These are phyloP conservation scores for Neogale vison DNA, from an alignment of 2,113 vertebrate genomes.

Conservation along the genomic window DNA sequence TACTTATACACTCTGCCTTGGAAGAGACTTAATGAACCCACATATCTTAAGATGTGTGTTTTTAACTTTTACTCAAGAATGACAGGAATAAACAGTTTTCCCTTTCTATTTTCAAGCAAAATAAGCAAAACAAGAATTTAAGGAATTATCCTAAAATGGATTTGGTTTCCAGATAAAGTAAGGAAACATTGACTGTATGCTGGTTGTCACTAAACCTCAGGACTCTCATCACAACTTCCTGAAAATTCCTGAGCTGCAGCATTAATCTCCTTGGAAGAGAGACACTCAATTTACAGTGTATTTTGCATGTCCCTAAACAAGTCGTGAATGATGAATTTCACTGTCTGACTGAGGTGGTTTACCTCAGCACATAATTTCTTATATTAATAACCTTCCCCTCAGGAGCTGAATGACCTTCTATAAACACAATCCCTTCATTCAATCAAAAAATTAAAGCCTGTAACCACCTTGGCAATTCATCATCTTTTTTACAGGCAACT, in stretches of 20 bases:
- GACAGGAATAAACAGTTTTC: neutral
- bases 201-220: neutral
- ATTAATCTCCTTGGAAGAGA: slow-evolving; percentile 65
- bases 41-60: neutral
- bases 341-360: slow-evolving; percentile 77
- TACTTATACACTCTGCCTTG: slow-evolving; percentile 10
- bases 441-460: slow-evolving; percentile 82
- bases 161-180: slow-evolving; percentile 27
- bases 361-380: slow-evolving; percentile 83
- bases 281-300: slow-evolving; percentile 56
- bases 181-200: neutral
- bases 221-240: neutral
- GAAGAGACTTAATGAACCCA: slow-evolving; percentile 43
- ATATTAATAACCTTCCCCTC: slow-evolving; percentile 79
- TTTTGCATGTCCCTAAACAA: slow-evolving; percentile 76
- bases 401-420: slow-evolving; percentile 76
- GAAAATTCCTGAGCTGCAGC: slow-evolving; percentile 61
- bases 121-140: neutral
- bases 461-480: slow-evolving; percentile 76
- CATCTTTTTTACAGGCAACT: slow-evolving; percentile 64
- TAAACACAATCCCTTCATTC: slow-evolving; percentile 74
- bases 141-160: neutral
- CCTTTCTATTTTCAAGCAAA: neutral
- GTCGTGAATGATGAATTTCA: slow-evolving; percentile 80
- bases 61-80: slow-evolving; percentile 3